These are phyloP conservation scores for Acanthurus lineatus DNA, from an alignment of 2,797 vertebrate genomes.

Conservation along the genomic window DNA sequence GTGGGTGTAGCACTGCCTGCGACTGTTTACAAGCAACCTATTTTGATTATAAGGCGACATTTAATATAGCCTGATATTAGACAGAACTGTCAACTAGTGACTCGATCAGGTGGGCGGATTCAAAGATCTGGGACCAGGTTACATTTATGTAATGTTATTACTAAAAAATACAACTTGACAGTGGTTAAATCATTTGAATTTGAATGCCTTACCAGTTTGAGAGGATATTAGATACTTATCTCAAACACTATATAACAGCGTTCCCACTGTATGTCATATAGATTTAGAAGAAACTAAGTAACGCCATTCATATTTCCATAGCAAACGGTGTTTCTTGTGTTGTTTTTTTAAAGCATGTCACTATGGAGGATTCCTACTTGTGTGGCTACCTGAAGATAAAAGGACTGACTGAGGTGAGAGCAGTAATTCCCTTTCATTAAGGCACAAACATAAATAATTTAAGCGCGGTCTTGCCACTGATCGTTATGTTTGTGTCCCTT, in stretches of 20 bases:
- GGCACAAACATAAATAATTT: conserved; percentile 14
- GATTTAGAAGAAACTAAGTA: neutral
- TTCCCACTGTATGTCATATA: neutral
- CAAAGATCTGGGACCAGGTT: no score
- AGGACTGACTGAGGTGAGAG: conserved; percentile 97
- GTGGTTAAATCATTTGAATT: neutral
- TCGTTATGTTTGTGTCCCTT: conserved; percentile 3
- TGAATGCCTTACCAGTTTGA: neutral
- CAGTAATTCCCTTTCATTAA: neutral
- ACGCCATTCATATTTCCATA: neutral
- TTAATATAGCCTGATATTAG: no score
- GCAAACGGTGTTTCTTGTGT: conserved; percentile 12
- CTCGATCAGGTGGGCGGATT: no score
- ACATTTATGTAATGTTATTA: neutral
- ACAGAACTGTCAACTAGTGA: no score
- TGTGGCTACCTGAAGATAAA: conserved; percentile 99
- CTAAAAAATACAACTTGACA: neutral
- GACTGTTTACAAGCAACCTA: neutral
- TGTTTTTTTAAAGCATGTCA: conserved; percentile 90
- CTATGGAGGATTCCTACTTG: conserved; percentile 97
- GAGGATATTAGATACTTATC: neutral
- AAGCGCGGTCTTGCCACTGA: neutral
- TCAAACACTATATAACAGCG: neutral
- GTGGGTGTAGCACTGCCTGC: conserved; percentile 20
- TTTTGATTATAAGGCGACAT: neutral